A percentile compares a stretch with the other conserved stretches of the same genome.
Conservation (phyloP, 2,888 invertebrate species). For the Allacma fusca region DNA sequence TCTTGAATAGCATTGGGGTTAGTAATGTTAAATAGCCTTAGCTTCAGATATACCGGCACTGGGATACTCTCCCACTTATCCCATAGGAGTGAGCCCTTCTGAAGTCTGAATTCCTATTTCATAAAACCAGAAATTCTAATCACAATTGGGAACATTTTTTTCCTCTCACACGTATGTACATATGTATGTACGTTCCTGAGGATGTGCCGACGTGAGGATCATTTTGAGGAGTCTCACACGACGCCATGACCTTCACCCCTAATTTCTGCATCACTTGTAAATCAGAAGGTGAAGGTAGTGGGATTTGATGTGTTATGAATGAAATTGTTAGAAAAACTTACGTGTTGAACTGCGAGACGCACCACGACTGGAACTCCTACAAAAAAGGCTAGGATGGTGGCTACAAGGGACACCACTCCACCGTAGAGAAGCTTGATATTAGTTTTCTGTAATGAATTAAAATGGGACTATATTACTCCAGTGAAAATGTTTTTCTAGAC, state of each 20-base stretch:
- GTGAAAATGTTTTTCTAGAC: too few relatives aligned
- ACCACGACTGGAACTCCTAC: slow-evolving; percentile 19
- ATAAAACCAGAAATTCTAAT: not conserved
- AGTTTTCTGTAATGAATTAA: too few relatives aligned
- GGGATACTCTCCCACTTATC: slow-evolving; percentile 57
- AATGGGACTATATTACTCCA: too few relatives aligned
- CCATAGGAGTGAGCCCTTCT: slow-evolving; percentile 51
- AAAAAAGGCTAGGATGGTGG: not conserved
- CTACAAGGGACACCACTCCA: not conserved
- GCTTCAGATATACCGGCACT: slow-evolving; percentile 36
- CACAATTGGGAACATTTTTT: too few relatives aligned
- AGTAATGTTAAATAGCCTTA: slow-evolving; percentile 53
- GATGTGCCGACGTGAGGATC: too few relatives aligned
- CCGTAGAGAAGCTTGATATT: not conserved
- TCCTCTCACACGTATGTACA: too few relatives aligned
- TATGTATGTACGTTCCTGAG: too few relatives aligned
- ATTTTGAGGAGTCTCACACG: too few relatives aligned
- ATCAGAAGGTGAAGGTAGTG: too few relatives aligned
- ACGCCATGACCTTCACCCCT: too few relatives aligned
- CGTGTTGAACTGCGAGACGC: not conserved
- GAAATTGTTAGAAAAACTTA: not conserved
- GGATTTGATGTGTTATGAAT: too few relatives aligned
- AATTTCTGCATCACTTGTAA: too few relatives aligned
- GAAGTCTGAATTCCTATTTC: slow-evolving; percentile 50
- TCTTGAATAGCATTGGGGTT: slow-evolving; percentile 40